Evolutionary conservation across 2,888 invertebrate species (phyloP).

Genomic region (Melitaea athalia): DNA sequence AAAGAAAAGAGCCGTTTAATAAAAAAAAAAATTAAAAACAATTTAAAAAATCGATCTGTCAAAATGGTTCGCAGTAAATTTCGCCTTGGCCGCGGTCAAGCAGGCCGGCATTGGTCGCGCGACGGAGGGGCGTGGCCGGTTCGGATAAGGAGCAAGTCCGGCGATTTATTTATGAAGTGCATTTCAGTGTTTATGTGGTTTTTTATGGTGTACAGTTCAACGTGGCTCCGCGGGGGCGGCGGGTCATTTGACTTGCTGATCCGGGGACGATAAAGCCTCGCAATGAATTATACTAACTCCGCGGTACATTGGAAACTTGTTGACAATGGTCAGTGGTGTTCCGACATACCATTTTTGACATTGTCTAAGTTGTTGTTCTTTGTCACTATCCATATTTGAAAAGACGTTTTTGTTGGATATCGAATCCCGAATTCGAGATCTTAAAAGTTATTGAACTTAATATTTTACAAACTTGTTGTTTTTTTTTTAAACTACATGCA

Average conservation of each 20-base stretch:
- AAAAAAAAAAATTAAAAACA: constrained; percentile 60
- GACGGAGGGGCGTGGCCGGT: constrained; percentile 64
- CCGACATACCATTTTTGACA: not conserved
- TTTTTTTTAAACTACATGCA: too few relatives aligned
- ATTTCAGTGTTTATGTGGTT: constrained; percentile 56
- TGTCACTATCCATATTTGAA: not conserved
- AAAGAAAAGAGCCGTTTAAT: constrained; percentile 43
- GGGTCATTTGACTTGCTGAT: constrained; percentile 61
- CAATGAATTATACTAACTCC: constrained; percentile 27
- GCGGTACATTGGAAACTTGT: constrained; percentile 5
- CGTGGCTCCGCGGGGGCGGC: constrained; percentile 54
- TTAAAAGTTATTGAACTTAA: not conserved
- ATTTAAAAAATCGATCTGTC: constrained; percentile 76
- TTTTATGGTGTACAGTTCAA: constrained; percentile 51
- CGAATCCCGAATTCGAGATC: not conserved
- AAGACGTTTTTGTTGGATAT: not conserved
- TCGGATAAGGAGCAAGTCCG: constrained; percentile 63
- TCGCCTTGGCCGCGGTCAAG: constrained; percentile 58
- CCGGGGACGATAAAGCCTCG: constrained; percentile 43
- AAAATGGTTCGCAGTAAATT: constrained; percentile 78
- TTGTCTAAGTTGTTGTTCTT: not conserved
- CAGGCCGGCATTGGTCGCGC: constrained; percentile 59
- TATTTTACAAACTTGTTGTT: not conserved
- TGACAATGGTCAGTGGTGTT: not conserved
- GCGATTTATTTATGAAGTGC: constrained; percentile 77